Percentiles rank a stretch among this genome's conserved stretches.
Evolutionary conservation across 2,797 vertebrate genomes (phyloP).

Genomic region (Hafferia zeledoni): DNA sequence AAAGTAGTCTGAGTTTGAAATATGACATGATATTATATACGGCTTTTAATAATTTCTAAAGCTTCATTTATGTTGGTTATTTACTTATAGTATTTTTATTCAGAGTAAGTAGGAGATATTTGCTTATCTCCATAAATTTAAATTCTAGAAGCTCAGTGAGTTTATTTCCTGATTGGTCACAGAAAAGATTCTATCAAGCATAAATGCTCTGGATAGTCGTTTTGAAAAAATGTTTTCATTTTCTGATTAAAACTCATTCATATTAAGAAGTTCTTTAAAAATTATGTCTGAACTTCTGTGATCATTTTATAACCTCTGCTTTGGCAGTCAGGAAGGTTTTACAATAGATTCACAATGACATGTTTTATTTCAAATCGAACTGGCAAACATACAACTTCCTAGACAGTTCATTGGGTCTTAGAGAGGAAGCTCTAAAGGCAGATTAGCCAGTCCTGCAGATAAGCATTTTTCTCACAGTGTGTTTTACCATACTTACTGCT

Average conservation of each 20-base stretch:
- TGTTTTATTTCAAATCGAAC: not conserved
- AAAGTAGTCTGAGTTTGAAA: not conserved
- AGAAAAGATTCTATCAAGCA: not conserved
- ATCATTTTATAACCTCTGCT: not conserved
- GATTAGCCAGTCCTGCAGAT: not conserved
- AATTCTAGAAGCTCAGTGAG: not conserved
- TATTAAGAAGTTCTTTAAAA: not conserved
- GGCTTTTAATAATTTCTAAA: not conserved
- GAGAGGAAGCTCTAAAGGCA: constrained; percentile 13
- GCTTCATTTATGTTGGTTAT: not conserved
- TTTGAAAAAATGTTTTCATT: not conserved
- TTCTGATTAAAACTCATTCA: not conserved
- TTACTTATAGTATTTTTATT: not conserved
- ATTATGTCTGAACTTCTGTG: not conserved
- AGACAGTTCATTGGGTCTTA: not conserved
- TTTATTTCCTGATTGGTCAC: not conserved
- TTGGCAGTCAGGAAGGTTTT: not conserved
- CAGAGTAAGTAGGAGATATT: not conserved
- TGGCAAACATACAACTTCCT: not conserved
- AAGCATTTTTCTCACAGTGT: constrained; percentile 47
- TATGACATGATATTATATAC: not conserved
- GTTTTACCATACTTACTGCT: constrained; percentile 33
- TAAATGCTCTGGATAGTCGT: not conserved
- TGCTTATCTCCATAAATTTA: not conserved
- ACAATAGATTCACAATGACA: not conserved